A percentile compares a stretch with the other conserved stretches of the same genome.
Evolutionary conservation across 2,113 vertebrate species (phyloP).

Genomic region (Tachysurus fulvidraco): DNA sequence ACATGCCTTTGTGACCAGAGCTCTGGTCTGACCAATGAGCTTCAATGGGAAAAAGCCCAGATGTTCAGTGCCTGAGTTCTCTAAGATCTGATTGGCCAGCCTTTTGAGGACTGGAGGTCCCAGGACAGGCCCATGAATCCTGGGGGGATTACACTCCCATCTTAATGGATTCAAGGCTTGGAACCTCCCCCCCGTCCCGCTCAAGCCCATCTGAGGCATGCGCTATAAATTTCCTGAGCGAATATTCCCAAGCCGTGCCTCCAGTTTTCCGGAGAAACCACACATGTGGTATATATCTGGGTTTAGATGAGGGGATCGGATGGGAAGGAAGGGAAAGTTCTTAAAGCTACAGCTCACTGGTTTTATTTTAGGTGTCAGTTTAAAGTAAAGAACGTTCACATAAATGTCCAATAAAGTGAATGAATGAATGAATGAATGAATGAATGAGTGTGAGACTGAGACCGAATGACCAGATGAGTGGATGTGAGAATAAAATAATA

Average conservation of each 20-base stretch:
- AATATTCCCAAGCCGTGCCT: constrained; percentile 73
- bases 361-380: background rate
- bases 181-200: constrained; percentile 57
- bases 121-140: constrained; percentile 58
- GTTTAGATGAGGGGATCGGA: constrained; percentile 61
- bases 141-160: constrained; percentile 67
- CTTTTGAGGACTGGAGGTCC: constrained; percentile 63
- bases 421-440: background rate
- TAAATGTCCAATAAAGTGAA: background rate
- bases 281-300: constrained; percentile 74
- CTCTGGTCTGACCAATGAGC: constrained; percentile 61
- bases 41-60: constrained; percentile 68
- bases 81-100: constrained; percentile 58
- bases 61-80: constrained; percentile 65
- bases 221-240: constrained; percentile 78
- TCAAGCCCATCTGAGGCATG: constrained; percentile 71
- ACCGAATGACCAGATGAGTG: background rate
- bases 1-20: constrained; percentile 40
- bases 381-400: background rate
- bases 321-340: constrained; percentile 26
- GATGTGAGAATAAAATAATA: background rate
- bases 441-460: background rate
- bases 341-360: constrained; percentile 34
- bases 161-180: constrained; percentile 73
- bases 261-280: constrained; percentile 74